Base-by-base conservation (phyloP, 2,113 vertebrate genomes). In the Ifrita kowaldi region DNA sequence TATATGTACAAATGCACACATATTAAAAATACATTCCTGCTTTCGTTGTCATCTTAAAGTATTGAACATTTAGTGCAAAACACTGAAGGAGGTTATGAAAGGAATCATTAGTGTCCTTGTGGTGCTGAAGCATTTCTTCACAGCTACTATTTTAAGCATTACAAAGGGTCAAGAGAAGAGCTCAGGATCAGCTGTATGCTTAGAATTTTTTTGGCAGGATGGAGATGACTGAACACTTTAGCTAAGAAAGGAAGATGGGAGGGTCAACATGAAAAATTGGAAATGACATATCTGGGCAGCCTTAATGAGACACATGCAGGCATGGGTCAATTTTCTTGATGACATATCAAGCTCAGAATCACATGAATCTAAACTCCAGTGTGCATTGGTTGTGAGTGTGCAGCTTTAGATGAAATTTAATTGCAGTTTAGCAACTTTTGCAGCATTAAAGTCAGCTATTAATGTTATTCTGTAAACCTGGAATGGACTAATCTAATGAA, bases 191-290 rank as follows among this genome's bases (percentile, higher is more conserved):
- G 46, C 68, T 84, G 28, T 68, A 64, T 41, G 64, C 93, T 93
- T 71, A 64, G 92, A 96, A 96, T 96, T 95, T 86, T 93, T 95
- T 93, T 96, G 96, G 56, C 96, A 96, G 88, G 90, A 65, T 84
- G 49, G 85, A 93, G 73, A 81, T 87, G 92, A 94, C 68, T 80
- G 95, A 95, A 90, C 76, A 56, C 56, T 95, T 90, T 10, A 60
- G 79, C 71, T 95, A 89, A 84, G 93, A 87, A 89, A 93, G 37
- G 76, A 81, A 75, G 88, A 83, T 95, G 55, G 42, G 42, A 33
- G 67, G 68, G 71, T 96, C 90, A 94, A 75, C 18, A 6, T 89
- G 93, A 96, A 90, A 93, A 94, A 97, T 76, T 93, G 57, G 56
- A 94, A 92, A 86, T 95, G 88, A 94, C 92, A 89, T 89, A 87